Evolutionary conservation across 2,797 vertebrate genomes (phyloP).

Genomic region (Sebastolobus altivelis): DNA sequence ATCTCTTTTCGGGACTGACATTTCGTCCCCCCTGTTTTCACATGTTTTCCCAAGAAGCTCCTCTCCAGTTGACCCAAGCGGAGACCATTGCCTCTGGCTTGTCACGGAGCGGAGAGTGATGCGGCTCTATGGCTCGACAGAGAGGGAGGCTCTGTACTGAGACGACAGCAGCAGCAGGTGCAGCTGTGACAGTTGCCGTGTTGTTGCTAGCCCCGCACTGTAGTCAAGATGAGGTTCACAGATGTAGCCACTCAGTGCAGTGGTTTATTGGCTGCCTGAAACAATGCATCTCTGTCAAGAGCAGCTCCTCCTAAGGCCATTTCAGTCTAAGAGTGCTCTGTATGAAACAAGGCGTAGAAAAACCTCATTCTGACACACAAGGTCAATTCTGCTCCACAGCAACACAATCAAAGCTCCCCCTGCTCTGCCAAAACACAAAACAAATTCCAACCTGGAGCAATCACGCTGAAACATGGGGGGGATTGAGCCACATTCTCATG

Average conservation of each 20-base stretch:
- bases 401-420: conserved; percentile 66
- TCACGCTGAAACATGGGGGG: not conserved
- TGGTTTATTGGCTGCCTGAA: conserved; percentile 82
- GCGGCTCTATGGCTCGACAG: conserved; percentile 75
- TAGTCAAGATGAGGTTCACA: conserved; percentile 86
- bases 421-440: conserved; percentile 40
- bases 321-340: conserved; percentile 67
- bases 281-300: conserved; percentile 86
- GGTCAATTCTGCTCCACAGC: conserved; percentile 67
- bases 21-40: conserved; percentile 91
- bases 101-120: conserved; percentile 75
- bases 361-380: conserved; percentile 73
- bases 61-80: conserved; percentile 90
- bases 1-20: conserved; percentile 90
- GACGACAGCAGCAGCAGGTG: conserved; percentile 92
- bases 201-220: conserved; percentile 79
- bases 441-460: conserved; percentile 47
- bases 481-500: not conserved
- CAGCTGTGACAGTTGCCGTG: conserved; percentile 84
- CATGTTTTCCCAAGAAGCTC: conserved; percentile 89
- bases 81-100: conserved; percentile 83
- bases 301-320: conserved; percentile 78
- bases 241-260: conserved; percentile 84
- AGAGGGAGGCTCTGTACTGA: conserved; percentile 81
- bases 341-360: conserved; percentile 71